phyloP scores from a whole-genome alignment of 2,113 vertebrate species.

The Proteles cristata region DNA sequence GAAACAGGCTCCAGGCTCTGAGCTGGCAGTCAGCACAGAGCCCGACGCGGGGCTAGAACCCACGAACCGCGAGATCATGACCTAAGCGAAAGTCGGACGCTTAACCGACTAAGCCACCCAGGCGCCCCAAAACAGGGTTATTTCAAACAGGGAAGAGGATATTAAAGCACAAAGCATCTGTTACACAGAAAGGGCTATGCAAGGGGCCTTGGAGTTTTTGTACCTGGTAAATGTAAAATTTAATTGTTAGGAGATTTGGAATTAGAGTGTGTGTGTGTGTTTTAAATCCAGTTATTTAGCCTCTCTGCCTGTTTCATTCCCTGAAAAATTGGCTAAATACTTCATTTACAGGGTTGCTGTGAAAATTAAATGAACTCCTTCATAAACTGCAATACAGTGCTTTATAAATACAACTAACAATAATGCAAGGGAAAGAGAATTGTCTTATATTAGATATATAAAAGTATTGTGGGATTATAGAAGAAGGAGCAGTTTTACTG shows the following conservation, averaged over 20 bases:
- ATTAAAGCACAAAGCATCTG: background rate
- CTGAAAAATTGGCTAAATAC: background rate
- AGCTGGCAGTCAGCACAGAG: no score
- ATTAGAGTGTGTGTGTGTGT: background rate
- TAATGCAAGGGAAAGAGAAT: background rate
- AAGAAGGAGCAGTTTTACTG: background rate
- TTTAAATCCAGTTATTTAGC: background rate
- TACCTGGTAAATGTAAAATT: conserved; percentile 8
- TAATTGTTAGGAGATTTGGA: background rate
- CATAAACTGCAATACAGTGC: background rate
- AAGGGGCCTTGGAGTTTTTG: background rate
- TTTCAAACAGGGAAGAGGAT: conserved; percentile 32
- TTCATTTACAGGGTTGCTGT: background rate
- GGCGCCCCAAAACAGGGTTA: conserved; percentile 15
- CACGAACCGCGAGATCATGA: no score
- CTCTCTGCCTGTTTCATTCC: background rate
- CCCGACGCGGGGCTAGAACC: no score
- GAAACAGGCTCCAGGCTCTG: no score
- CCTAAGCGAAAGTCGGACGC: no score
- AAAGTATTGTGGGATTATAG: background rate
- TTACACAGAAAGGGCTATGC: background rate
- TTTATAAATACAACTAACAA: conserved; percentile 6
- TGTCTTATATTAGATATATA: background rate
- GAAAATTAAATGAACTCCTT: conserved; percentile 40
- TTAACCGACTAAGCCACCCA: no score